Evolutionary conservation across 1,140 invertebrate species (phyloP), one percentile per base, ranked within the genome.

Genomic region (Aleiodes sp.): DNA sequence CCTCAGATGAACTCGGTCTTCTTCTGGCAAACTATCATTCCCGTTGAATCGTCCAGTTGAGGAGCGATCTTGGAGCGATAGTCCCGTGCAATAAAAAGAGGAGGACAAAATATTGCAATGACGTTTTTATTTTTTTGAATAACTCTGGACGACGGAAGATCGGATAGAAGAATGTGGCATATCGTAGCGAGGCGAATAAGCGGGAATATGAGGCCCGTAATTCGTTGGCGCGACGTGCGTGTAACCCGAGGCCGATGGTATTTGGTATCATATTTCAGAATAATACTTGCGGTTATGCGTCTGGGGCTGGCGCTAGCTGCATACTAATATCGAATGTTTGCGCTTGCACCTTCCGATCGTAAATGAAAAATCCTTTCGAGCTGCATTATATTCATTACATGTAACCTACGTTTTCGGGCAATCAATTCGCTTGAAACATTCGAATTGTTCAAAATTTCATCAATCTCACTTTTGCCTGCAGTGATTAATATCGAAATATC

Each of bases 241-340:
- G 75, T 75, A 76, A 78, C 72, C 66, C 66, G 75, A 75, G 71
- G 74, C 75, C 74, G 76, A 77, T 79, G 69, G 73, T 72, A 78
- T 78, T 79, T 74, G 75, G 75, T 73, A 73, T 77, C 75, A 77
- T 78, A 78, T 79, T 78, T 79, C 78, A 79, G 74, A 76, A 79
- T 78, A 76, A 78, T 78, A 76, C 71, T 77, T 67, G 62, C 35
- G 67, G 72, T 74, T 77, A 76, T 71, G 68, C 59, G 70, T 73
- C 71, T 70, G 74, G 57, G n/a, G 31, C 62, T 61, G 19, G 46
- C 70, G 70, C 52, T 46, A 26, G 14, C 56, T 70, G 77, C 76
- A 78, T 78, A 75, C 75, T 77, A 74, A 78, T 77, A 66, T 37
- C 37, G 7, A 26, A 26, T 39, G 26, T 16, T 65, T 56, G 57